Conservation (phyloP, 2,113 vertebrate genomes). For the Amphiprion ocellaris region DNA sequence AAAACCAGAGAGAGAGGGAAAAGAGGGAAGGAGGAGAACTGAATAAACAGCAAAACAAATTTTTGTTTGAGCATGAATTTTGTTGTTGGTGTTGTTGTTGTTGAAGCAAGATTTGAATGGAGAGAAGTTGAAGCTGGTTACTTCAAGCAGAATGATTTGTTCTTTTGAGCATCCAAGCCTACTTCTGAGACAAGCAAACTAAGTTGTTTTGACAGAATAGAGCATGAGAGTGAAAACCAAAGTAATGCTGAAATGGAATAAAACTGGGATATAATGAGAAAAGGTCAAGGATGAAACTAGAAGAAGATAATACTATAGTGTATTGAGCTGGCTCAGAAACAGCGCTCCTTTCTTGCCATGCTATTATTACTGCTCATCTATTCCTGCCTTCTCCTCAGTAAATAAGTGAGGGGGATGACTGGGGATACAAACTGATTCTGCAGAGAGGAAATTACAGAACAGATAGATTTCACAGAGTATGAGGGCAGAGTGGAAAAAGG, state of each 20-base stretch:
- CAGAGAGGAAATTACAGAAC: slow-evolving; percentile 52
- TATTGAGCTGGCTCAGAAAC: neutral
- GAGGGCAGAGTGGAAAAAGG: slow-evolving; percentile 33
- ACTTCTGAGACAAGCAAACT: slow-evolving; percentile 21
- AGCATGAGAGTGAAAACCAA: neutral
- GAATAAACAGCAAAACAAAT: slow-evolving; percentile 40
- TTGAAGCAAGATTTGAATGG: neutral
- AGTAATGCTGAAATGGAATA: too few species aligned
- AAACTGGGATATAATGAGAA: slow-evolving; percentile 48
- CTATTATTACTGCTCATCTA: slow-evolving; percentile 72
- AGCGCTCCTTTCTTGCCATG: slow-evolving; percentile 66
- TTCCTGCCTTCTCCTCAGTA: slow-evolving; percentile 69
- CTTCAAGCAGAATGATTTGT: slow-evolving; percentile 37
- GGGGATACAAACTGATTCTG: slow-evolving; percentile 60
- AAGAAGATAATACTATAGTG: slow-evolving; percentile 35
- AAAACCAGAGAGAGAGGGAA: slow-evolving; percentile 35
- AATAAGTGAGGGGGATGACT: slow-evolving; percentile 64
- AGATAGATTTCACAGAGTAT: slow-evolving; percentile 38
- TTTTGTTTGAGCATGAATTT: slow-evolving; percentile 39
- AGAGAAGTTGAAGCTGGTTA: slow-evolving; percentile 6
- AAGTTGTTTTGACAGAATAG: slow-evolving; percentile 24
- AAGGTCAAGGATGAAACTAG: slow-evolving; percentile 24
- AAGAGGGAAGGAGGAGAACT: slow-evolving; percentile 21
- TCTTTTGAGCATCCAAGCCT: slow-evolving; percentile 19
- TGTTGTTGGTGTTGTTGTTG: slow-evolving; percentile 22